Evolutionary conservation across 2,888 invertebrate species (phyloP).

Genomic region (Isotomurus palustris): DNA sequence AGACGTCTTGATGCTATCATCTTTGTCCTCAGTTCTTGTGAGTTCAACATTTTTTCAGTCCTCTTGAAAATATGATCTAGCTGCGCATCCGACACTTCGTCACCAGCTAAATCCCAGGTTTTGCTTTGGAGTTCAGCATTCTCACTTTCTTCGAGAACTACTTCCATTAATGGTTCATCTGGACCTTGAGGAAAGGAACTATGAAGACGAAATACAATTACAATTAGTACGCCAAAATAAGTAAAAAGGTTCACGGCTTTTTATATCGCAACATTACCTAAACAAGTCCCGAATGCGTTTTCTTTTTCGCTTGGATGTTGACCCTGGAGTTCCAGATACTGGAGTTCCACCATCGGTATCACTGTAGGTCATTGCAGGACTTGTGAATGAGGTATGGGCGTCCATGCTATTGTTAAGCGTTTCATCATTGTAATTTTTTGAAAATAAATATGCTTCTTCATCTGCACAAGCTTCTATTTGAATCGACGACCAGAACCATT

Average conservation of each 20-base stretch:
- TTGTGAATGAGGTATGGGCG: constrained; percentile 34
- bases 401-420: constrained; percentile 28
- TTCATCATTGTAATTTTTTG: constrained; percentile 58
- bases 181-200: constrained; percentile 26
- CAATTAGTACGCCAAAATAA: too few relatives aligned
- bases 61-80: constrained; percentile 39
- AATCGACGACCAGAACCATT: constrained; percentile 98
- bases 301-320: constrained; percentile 37
- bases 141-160: constrained; percentile 58
- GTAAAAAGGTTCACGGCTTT: too few relatives aligned
- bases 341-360: constrained; percentile 31
- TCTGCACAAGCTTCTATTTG: constrained; percentile 91
- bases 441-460: constrained; percentile 82
- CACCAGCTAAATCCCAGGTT: constrained; percentile 35
- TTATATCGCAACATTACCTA: constrained; percentile 21
- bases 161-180: constrained; percentile 50
- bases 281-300: constrained; percentile 41
- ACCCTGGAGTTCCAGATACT: constrained; percentile 30
- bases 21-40: constrained; percentile 59
- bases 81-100: constrained; percentile 39
- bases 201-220: too few relatives aligned
- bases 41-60: constrained; percentile 24
- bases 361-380: constrained; percentile 27
- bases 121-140: constrained; percentile 40
- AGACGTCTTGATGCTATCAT: constrained; percentile 65